phyloP scores from a whole-genome alignment of 2,888 invertebrate species.

The Dendrolimus pini region DNA sequence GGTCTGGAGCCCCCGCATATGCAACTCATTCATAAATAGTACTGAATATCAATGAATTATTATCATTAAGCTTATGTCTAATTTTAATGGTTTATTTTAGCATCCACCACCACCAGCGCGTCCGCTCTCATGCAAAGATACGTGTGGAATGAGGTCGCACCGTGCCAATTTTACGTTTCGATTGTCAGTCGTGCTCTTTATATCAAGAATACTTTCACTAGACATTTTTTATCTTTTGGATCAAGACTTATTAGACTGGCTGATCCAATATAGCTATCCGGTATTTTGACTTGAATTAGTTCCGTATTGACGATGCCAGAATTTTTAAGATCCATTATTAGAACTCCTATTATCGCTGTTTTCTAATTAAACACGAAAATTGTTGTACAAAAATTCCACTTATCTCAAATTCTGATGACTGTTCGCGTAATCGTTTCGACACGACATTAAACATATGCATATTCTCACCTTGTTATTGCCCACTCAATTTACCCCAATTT shows the following conservation, averaged over 20 bases:
- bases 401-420: no score
- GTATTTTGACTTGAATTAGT: not conserved
- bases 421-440: no score
- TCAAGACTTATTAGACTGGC: not conserved
- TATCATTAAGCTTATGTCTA: conserved; percentile 24
- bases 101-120: conserved; percentile 29
- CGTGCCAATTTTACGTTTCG: conserved; percentile 70
- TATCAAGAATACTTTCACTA: conserved; percentile 54
- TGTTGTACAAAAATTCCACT: no score
- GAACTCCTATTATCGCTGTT: no score
- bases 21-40: not conserved
- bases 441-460: no score
- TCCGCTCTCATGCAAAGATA: conserved; percentile 50
- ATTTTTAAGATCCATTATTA: no score
- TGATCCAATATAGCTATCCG: not conserved
- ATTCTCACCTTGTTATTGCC: not conserved
- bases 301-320: not conserved
- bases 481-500: no score
- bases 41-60: conserved; percentile 5
- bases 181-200: conserved; percentile 41
- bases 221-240: conserved; percentile 14
- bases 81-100: conserved; percentile 57
- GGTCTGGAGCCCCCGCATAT: not conserved
- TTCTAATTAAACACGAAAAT: no score
- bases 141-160: conserved; percentile 60